Evolutionary conservation across 1,140 invertebrate genomes (phyloP).

Genomic region (Drosophila ercepeae): DNA sequence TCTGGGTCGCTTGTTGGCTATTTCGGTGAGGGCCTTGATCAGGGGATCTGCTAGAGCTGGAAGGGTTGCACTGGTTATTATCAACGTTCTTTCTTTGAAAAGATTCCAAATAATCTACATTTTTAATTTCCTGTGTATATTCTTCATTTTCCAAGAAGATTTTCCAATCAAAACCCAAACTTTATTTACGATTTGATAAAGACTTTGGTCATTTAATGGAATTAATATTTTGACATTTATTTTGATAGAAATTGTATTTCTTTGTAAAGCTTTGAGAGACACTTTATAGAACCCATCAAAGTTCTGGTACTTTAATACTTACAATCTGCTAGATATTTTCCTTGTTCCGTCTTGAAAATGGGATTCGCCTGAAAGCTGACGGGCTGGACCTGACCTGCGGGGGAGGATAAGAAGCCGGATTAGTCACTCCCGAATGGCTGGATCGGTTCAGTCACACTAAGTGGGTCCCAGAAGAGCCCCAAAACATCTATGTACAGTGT

Average conservation of each 20-base stretch:
- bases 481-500: conserved; percentile 51
- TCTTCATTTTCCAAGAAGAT: background rate
- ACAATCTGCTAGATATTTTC: conserved; percentile 92
- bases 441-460: conserved; percentile 18
- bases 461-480: conserved; percentile 30
- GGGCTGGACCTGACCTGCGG: conserved; percentile 84
- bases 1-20: conserved; percentile 90
- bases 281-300: background rate
- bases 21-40: conserved; percentile 93
- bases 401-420: conserved; percentile 28
- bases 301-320: conserved; percentile 83
- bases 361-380: conserved; percentile 87
- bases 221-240: background rate
- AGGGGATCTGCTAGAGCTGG: conserved; percentile 93
- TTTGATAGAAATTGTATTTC: background rate
- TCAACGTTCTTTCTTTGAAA: background rate
- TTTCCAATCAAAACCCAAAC: background rate
- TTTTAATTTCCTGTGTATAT: background rate
- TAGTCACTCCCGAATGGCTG: conserved; percentile 22
- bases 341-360: conserved; percentile 91
- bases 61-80: conserved; percentile 46
- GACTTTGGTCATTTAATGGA: background rate
- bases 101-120: background rate
- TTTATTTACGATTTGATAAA: background rate
- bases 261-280: background rate